A percentile compares a stretch with the other conserved stretches of the same genome.
phyloP scores from a whole-genome alignment of 2,888 invertebrate genomes.

The Apamea epomidion region DNA sequence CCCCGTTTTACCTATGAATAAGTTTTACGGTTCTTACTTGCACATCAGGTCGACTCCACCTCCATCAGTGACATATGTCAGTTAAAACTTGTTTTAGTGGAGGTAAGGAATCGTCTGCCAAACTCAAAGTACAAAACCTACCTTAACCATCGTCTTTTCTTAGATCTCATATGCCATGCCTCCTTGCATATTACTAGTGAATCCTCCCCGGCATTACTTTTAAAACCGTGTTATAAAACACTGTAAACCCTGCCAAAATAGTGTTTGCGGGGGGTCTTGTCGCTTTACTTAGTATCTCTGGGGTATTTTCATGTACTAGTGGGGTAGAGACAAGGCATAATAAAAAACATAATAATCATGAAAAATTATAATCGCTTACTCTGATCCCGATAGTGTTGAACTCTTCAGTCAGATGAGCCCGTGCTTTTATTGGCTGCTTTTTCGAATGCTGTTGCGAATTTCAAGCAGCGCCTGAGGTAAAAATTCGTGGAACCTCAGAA shows the following conservation, averaged over 20 bases:
- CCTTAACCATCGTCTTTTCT: background rate
- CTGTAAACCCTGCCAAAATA: background rate
- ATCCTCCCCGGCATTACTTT: background rate
- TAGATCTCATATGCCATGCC: background rate
- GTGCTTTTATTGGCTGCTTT: background rate
- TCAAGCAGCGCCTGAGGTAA: background rate
- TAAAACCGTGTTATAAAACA: background rate
- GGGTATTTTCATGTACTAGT: background rate
- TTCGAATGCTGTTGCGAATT: no score
- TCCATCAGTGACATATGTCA: background rate
- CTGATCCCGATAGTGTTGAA: no score
- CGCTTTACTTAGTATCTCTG: background rate
- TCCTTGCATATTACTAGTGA: background rate
- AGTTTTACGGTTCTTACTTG: background rate
- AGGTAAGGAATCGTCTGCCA: background rate
- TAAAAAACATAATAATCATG: no score
- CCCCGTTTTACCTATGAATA: background rate
- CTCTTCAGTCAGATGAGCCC: background rate
- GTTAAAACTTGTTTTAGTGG: background rate
- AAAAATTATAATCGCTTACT: background rate
- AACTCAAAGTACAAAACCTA: background rate
- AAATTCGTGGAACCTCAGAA: background rate
- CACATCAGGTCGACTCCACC: no score
- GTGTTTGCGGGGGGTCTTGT: background rate
- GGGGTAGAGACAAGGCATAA: no score